Conservation (phyloP, 2,888 invertebrate genomes). For the Stegophylla sp. region DNA sequence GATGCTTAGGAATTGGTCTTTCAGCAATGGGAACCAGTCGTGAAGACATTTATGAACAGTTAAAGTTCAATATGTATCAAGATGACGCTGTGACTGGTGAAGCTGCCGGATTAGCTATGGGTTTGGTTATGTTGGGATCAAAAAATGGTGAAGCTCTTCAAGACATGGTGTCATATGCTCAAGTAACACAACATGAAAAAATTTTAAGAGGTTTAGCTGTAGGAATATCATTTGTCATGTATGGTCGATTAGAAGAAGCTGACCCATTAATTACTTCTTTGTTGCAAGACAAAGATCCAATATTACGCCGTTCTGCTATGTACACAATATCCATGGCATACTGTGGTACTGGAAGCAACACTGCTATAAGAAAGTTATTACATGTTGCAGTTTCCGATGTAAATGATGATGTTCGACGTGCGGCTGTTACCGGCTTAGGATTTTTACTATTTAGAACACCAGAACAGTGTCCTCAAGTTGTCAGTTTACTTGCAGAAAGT, state of each 20-base stretch:
- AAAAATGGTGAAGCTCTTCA: slow-evolving; percentile 86
- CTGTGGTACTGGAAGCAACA: slow-evolving; percentile 96
- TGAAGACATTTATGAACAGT: slow-evolving; percentile 92
- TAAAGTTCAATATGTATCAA: slow-evolving; percentile 95
- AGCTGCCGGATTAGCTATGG: slow-evolving; percentile 98
- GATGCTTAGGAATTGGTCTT: slow-evolving; percentile 93
- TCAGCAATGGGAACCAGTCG: slow-evolving; percentile 98
- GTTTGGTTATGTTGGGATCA: slow-evolving; percentile 98
- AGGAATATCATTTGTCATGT: slow-evolving; percentile 96
- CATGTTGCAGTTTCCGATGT: slow-evolving; percentile 98
- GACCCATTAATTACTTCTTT: slow-evolving; percentile 90
- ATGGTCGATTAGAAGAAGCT: slow-evolving; percentile 94
- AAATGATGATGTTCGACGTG: slow-evolving; percentile 97
- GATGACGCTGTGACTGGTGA: slow-evolving; percentile 99
- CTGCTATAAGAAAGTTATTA: slow-evolving; percentile 90
- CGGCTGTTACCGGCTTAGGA: slow-evolving; percentile 97
- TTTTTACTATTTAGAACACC: slow-evolving; percentile 95
- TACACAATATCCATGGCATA: slow-evolving; percentile 98
- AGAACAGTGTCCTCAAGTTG: slow-evolving; percentile 96
- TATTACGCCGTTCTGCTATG: slow-evolving; percentile 94
- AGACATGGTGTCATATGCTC: slow-evolving; percentile 93
- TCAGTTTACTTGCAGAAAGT: slow-evolving; percentile 94
- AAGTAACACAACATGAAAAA: slow-evolving; percentile 97
- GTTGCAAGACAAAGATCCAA: slow-evolving; percentile 91
- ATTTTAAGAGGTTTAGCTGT: slow-evolving; percentile 95